Percentiles rank a stretch among this genome's conserved stretches.
phyloP scores from a whole-genome alignment of 2,888 invertebrate genomes.

The Agrochola lychnidis region DNA sequence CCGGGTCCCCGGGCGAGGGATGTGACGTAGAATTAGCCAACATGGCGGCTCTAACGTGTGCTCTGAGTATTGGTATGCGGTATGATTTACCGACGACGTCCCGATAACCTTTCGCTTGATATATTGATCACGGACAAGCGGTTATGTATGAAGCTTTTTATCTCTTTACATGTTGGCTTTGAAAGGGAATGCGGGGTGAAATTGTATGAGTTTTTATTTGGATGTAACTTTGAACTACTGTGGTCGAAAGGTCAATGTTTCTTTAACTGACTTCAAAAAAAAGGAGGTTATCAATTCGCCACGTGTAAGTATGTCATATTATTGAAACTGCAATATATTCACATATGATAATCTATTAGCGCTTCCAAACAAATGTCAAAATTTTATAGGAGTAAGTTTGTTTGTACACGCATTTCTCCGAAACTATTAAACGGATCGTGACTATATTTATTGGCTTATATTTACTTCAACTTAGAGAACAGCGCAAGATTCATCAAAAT shows the following conservation, averaged over 20 bases:
- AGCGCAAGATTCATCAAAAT: too few relatives aligned
- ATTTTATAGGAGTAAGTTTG: too few relatives aligned
- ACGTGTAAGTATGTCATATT: too few relatives aligned
- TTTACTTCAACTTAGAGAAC: too few relatives aligned
- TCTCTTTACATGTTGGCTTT: conserved; percentile 47
- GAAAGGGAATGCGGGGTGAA: conserved; percentile 19
- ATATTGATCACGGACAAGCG: conserved; percentile 58
- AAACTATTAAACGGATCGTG: too few relatives aligned
- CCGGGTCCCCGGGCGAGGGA: conserved; percentile 22
- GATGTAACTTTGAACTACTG: conserved; percentile 23
- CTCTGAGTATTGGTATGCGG: conserved; percentile 37
- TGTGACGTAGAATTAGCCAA: conserved; percentile 55
- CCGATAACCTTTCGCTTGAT: conserved; percentile 63
- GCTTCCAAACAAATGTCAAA: too few relatives aligned
- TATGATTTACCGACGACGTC: conserved; percentile 57
- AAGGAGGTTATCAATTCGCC: too few relatives aligned
- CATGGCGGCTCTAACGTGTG: conserved; percentile 44
- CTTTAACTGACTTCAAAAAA: not conserved
- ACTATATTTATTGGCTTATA: too few relatives aligned
- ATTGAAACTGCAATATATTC: too few relatives aligned
- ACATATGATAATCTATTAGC: too few relatives aligned
- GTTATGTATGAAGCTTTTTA: conserved; percentile 55
- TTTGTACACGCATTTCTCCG: too few relatives aligned
- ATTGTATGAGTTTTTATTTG: conserved; percentile 39
- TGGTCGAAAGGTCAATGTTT: not conserved